Evolutionary conservation across 2,888 invertebrate genomes (phyloP).

Genomic region (Epiblema foenella): DNA sequence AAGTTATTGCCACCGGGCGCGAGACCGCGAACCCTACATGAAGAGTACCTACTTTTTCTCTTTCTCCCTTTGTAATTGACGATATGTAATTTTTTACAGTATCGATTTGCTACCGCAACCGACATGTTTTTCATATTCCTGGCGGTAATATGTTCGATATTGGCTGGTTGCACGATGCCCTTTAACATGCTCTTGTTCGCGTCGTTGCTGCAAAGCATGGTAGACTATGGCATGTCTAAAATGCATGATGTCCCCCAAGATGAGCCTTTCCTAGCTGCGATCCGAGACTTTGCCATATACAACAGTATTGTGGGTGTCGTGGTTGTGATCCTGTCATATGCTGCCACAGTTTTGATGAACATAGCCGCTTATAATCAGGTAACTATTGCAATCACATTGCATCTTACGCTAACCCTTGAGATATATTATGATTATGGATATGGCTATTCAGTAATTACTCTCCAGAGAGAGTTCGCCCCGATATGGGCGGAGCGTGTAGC

Average conservation of each 20-base stretch:
- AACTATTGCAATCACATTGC: slow-evolving; percentile 42
- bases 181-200: slow-evolving; percentile 89
- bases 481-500: no score
- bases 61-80: no score
- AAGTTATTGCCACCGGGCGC: no score
- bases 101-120: slow-evolving; percentile 85
- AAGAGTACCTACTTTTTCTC: no score
- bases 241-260: slow-evolving; percentile 54
- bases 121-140: slow-evolving; percentile 85
- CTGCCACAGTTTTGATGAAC: slow-evolving; percentile 88
- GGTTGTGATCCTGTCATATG: slow-evolving; percentile 86
- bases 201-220: slow-evolving; percentile 86
- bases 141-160: slow-evolving; percentile 84
- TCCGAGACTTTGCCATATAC: slow-evolving; percentile 85
- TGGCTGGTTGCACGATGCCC: slow-evolving; percentile 87
- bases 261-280: slow-evolving; percentile 77
- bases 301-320: slow-evolving; percentile 86
- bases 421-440: no score
- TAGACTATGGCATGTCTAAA: slow-evolving; percentile 73
- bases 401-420: no score
- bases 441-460: no score
- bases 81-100: no score
- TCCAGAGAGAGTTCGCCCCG: no score
- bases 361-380: slow-evolving; percentile 89
- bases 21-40: no score